phyloP scores from a whole-genome alignment of 2,113 vertebrate genomes.

The Sisor rabdophorus region DNA sequence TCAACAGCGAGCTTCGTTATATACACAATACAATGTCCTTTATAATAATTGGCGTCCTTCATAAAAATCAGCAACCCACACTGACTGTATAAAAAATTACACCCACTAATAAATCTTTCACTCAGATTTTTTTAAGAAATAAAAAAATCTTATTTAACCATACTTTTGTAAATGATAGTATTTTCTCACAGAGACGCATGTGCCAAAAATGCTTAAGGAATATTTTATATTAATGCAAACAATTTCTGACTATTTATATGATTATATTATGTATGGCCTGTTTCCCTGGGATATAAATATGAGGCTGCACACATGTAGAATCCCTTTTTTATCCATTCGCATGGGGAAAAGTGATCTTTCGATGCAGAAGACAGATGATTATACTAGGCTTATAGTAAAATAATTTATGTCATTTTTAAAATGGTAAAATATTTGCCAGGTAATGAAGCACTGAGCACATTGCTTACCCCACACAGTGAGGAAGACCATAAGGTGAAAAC shows the following conservation, averaged over 20 bases:
- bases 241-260: neutral
- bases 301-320: slow-evolving; percentile 7
- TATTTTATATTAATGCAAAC: slow-evolving; percentile 14
- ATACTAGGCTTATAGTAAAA: neutral
- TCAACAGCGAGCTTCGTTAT: slow-evolving; percentile 6
- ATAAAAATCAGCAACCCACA: neutral
- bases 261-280: neutral
- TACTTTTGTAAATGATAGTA: neutral
- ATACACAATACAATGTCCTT: neutral
- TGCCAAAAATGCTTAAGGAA: slow-evolving; percentile 3
- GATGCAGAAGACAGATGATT: neutral
- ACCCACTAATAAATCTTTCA: neutral
- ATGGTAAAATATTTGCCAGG: neutral
- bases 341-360: neutral
- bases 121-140: neutral
- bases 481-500: neutral
- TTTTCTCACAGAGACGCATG: neutral
- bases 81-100: neutral
- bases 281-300: slow-evolving; percentile 15
- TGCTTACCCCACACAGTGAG: neutral
- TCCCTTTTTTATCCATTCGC: neutral
- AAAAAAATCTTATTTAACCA: neutral
- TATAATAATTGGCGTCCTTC: slow-evolving; percentile 18
- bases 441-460: neutral
- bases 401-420: neutral